Evolutionary conservation across 1,140 invertebrate species (phyloP), one percentile per base, ranked within the genome.

Genomic region (Listronotus bonariensis): DNA sequence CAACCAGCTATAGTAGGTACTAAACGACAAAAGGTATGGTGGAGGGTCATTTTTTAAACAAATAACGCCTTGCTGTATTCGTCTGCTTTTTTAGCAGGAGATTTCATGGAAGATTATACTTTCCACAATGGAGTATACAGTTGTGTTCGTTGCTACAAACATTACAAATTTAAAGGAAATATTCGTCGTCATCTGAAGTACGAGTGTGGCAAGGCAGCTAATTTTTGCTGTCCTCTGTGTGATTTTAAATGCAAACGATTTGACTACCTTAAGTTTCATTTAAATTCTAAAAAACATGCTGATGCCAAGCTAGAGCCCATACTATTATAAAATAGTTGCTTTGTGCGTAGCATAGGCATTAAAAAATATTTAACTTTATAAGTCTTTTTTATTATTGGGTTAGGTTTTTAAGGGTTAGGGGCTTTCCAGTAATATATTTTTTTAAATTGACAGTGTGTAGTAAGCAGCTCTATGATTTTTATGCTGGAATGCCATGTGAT

Each of bases 211-310:
- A 80, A 77, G 62, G 70, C 77, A 10, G 74, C 79, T 6, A 77
- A 75, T 20, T 81, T 79, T 58, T 66, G 76, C 26, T 81, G 81
- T 57, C 68, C 75, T 18, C 67, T 78, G 61, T 82, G 80, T 70
- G 69, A 69, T n/a, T 80, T 78, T 57, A 76, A 77, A 43, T 82
- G 70, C 32, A 72, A 69, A 56, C 40, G 70, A 36, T 49, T 63
- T 11, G 70, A 72, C 51, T 64, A 70, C 51, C 36, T 72, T 10
- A 59, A 67, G 15, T 59, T 66, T 17, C 71, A 72, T 52, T 36
- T 72, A 31, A 70, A 67, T 31, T 59, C 65, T 12, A 72, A 68
- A 38, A 68, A 72, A 18, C 65, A 69, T 42, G 42, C 65, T 10
- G 40, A 67, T 51, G 36, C 46, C 14, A 14, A 12, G 38, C 38